These are phyloP conservation scores for Apoderus coryli DNA, from an alignment of 2,888 invertebrate species.

Conservation along the genomic window DNA sequence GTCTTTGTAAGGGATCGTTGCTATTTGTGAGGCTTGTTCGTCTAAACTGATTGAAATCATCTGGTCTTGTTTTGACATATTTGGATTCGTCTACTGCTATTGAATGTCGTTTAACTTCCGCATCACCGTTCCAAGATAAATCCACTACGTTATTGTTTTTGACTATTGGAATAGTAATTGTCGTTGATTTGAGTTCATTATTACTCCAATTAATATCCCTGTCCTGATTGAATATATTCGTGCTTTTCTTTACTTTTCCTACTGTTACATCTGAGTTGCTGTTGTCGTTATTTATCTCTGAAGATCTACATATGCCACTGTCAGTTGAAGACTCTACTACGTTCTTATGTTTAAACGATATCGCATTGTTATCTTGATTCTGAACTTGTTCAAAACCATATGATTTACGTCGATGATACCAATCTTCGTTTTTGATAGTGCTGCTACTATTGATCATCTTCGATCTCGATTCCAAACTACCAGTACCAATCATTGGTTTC, in stretches of 20 bases:
- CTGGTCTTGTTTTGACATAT: constrained; percentile 28
- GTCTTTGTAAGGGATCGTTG: constrained; percentile 15
- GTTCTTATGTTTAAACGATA: constrained; percentile 34
- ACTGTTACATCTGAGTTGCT: constrained; percentile 16
- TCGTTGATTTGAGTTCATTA: constrained; percentile 26
- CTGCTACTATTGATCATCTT: constrained; percentile 28
- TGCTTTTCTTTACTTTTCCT: constrained; percentile 22
- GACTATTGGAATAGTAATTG: constrained; percentile 29
- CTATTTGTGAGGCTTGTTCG: constrained; percentile 25
- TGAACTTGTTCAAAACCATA: constrained; percentile 50
- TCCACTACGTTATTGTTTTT: constrained; percentile 23
- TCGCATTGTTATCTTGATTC: constrained; percentile 20
- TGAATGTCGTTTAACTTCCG: constrained; percentile 37
- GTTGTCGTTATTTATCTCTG: constrained; percentile 36
- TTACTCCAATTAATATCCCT: constrained; percentile 14
- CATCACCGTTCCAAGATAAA: constrained; percentile 22
- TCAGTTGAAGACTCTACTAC: constrained; percentile 64
- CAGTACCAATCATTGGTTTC: constrained; percentile 29
- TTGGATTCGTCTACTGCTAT: constrained; percentile 43
- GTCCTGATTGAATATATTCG: constrained; percentile 18
- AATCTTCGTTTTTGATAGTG: constrained; percentile 39
- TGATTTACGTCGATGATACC: constrained; percentile 62
- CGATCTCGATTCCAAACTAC: constrained; percentile 34
- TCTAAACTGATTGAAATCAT: constrained; percentile 21
- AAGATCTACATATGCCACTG: constrained; percentile 60